These are phyloP conservation scores for Bombus huntii DNA, from an alignment of 1,140 invertebrate genomes.

Conservation along the genomic window DNA sequence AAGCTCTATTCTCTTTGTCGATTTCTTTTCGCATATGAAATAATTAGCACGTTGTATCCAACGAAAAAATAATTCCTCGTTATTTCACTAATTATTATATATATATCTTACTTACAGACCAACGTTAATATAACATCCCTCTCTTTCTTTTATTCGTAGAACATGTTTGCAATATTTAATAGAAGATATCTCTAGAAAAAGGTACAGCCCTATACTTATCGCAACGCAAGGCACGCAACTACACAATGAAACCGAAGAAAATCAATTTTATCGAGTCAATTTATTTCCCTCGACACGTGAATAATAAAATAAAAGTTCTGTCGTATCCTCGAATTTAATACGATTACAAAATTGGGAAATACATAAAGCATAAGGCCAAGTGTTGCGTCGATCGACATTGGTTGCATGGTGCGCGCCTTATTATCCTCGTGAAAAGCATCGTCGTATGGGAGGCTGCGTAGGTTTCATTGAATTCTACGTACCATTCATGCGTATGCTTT, in stretches of 20 bases:
- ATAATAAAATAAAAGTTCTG: conserved; percentile 4
- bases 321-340: not conserved
- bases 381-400: not conserved
- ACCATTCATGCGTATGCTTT: conserved; percentile 45
- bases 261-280: not conserved
- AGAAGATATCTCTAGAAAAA: not conserved
- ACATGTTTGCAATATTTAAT: not conserved
- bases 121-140: too few relatives aligned
- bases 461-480: conserved; percentile 45
- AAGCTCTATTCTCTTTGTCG: too few relatives aligned
- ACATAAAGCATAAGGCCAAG: not conserved
- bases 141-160: too few relatives aligned
- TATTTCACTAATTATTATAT: too few relatives aligned
- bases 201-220: not conserved
- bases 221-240: not conserved
- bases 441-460: not conserved
- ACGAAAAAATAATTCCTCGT: too few relatives aligned
- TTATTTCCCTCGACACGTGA: not conserved
- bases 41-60: too few relatives aligned
- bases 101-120: too few relatives aligned
- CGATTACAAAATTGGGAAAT: not conserved
- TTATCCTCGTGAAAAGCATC: conserved; percentile 28
- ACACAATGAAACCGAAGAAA: not conserved
- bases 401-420: conserved; percentile 19
- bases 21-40: too few relatives aligned